These are phyloP conservation scores for Epizoanthus stellaris DNA, from an alignment of 92 coral and sea anemone species.

Conservation along the genomic window DNA sequence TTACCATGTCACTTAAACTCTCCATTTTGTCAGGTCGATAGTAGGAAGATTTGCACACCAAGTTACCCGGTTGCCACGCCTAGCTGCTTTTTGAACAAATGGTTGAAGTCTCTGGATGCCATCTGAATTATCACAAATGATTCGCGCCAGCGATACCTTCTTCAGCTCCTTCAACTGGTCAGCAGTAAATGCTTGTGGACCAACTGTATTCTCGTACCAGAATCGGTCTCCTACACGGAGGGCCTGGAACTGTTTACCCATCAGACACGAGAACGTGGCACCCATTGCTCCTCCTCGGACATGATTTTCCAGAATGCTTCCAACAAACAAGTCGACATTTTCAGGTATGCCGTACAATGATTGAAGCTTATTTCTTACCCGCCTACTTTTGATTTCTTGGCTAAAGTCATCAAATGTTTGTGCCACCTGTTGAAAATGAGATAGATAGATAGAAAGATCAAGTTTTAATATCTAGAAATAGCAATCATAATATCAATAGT, in stretches of 20 bases:
- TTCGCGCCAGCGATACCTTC: slow-evolving; percentile 3
- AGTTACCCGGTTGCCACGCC: neutral
- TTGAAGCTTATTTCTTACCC: neutral
- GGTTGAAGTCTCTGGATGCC: slow-evolving; percentile 8
- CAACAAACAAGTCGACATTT: slow-evolving; percentile 29
- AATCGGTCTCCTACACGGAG: slow-evolving; percentile 43
- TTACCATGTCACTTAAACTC: neutral
- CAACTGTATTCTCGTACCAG: slow-evolving; percentile 31
- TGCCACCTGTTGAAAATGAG: slow-evolving; percentile 18
- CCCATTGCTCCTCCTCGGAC: slow-evolving; percentile 30
- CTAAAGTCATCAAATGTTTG: slow-evolving; percentile 11
- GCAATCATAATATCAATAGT: neutral
- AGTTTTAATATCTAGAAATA: neutral
- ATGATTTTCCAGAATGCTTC: slow-evolving; percentile 3
- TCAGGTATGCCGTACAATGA: neutral
- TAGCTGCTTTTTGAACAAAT: slow-evolving; percentile 11
- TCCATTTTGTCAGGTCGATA: slow-evolving; percentile 32
- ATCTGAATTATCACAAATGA: slow-evolving; percentile 34
- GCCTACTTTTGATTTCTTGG: neutral
- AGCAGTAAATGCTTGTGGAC: slow-evolving; percentile 20
- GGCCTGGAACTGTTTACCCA: slow-evolving; percentile 35
- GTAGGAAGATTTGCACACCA: neutral
- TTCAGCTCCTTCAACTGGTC: slow-evolving; percentile 13
- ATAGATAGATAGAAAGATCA: neutral
- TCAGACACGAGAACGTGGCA: slow-evolving; percentile 26